Evolutionary conservation across 2,888 invertebrate genomes (phyloP).

Genomic region (Leuctra nigra): DNA sequence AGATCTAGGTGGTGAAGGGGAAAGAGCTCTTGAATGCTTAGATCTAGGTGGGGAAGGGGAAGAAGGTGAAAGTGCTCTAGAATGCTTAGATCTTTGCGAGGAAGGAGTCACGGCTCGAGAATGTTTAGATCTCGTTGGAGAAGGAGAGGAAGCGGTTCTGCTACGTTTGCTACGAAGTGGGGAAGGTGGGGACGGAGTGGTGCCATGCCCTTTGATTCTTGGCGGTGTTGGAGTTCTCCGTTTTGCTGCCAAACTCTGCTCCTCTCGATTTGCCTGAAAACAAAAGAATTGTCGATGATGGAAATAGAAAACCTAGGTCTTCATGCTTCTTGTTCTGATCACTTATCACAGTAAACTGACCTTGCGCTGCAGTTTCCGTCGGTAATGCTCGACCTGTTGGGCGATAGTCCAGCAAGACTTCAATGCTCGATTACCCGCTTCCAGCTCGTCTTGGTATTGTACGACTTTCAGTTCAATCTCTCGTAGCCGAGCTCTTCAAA

Average conservation of each 20-base stretch:
- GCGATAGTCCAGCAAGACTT: slow-evolving; percentile 67
- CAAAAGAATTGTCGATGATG: too few relatives aligned
- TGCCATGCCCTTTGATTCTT: too few relatives aligned
- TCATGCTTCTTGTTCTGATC: too few relatives aligned
- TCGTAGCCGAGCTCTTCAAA: slow-evolving; percentile 66
- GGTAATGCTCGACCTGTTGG: slow-evolving; percentile 82
- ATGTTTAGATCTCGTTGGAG: not conserved
- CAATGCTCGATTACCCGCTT: slow-evolving; percentile 68
- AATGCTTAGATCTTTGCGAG: not conserved
- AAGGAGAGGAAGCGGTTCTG: not conserved
- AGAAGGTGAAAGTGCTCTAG: not conserved
- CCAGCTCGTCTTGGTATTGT: slow-evolving; percentile 93
- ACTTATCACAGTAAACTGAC: too few relatives aligned
- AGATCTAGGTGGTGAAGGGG: not conserved
- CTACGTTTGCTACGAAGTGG: not conserved
- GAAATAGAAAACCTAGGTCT: too few relatives aligned
- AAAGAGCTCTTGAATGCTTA: not conserved
- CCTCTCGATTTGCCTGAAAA: too few relatives aligned
- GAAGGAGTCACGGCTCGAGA: not conserved
- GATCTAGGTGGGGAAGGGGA: not conserved
- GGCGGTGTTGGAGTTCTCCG: too few relatives aligned
- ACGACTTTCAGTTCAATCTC: slow-evolving; percentile 94
- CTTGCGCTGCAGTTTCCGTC: slow-evolving; percentile 82
- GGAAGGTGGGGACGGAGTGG: too few relatives aligned
- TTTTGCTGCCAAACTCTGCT: too few relatives aligned